Base-by-base conservation (phyloP, 2,113 vertebrate genomes). In the Tupaia tana region DNA sequence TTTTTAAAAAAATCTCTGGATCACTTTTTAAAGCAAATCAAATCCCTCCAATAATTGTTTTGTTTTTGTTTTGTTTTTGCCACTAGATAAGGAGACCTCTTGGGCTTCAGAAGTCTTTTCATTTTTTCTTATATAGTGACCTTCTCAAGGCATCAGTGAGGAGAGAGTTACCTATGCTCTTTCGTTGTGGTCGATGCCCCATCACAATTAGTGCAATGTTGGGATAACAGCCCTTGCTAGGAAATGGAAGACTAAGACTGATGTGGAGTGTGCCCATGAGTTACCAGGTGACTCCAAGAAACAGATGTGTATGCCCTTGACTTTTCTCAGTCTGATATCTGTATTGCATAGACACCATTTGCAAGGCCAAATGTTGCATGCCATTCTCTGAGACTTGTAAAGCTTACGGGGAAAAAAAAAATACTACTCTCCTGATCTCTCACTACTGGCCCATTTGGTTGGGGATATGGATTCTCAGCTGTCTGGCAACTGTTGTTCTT, bases 401-500 rank as follows among this genome's bases (percentile, higher is more conserved):
- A 52, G 27, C 59, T 56, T 43, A 43, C 4, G 43, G 43, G 43
- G 6, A 54, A 90, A 70, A 86, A 56, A 67, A 67, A 78, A 77
- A 91, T 9, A 56, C 63, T 7, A 29, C 24, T 77, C 24, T 22
- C 75, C 63, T 75, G 27, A 24, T 71, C 20, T n/a, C 89, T 56
- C 64, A 22, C 19, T 59, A 24, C 61, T 52, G 34, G 13, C 73
- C 85, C 25, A 2, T 61, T 86, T 52, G n/a, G 34, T 70, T 19
- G 4, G 25, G 29, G 43, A 31, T 11, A 9, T 20, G 61, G 79
- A 94, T 89, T 61, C 75, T 63, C 92, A 95, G 88, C n/a, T 82
- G 25, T 79, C 90, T 74, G 61, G 19, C 58, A 90, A 80, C 75
- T 90, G 85, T 83, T 64, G 56, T 67, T 90, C n/a, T 95, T 54